Percentiles rank a stretch among this genome's conserved stretches.
phyloP scores from a whole-genome alignment of 1,140 invertebrate genomes.

The Ceratosolen solmsi region DNA sequence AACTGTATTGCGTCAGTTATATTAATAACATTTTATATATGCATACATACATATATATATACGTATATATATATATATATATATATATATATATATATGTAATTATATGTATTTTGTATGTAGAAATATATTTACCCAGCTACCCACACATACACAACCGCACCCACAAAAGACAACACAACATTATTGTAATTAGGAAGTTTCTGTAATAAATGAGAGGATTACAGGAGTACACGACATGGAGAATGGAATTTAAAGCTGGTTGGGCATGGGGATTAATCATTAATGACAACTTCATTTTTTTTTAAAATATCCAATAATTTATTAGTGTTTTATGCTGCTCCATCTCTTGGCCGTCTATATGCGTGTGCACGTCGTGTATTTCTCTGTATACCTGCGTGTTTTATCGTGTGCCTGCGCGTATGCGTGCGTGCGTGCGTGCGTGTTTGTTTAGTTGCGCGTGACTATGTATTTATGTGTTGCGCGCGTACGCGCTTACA shows the following conservation, averaged over 20 bases:
- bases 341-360: no score
- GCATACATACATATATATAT: slow-evolving; percentile 59
- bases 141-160: no score
- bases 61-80: slow-evolving; percentile 54
- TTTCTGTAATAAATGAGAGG: slow-evolving; percentile 58
- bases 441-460: no score
- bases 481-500: no score
- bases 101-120: no score
- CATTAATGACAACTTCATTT: slow-evolving; percentile 18
- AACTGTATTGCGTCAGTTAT: slow-evolving; percentile 62
- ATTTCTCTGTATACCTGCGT: no score
- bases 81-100: no score
- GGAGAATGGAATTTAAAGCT: neutral
- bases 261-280: neutral
- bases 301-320: slow-evolving; percentile 49
- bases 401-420: no score
- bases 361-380: slow-evolving; percentile 6
- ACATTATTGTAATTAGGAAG: slow-evolving; percentile 59
- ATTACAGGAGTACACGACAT: slow-evolving; percentile 48
- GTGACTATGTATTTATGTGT: no score
- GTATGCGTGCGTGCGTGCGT: no score
- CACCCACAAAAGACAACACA: slow-evolving; percentile 52
- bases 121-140: no score
- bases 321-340: slow-evolving; percentile 39
- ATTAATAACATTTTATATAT: slow-evolving; percentile 50